Conservation (phyloP, 1,140 invertebrate genomes). For the Dryas iulia region DNA sequence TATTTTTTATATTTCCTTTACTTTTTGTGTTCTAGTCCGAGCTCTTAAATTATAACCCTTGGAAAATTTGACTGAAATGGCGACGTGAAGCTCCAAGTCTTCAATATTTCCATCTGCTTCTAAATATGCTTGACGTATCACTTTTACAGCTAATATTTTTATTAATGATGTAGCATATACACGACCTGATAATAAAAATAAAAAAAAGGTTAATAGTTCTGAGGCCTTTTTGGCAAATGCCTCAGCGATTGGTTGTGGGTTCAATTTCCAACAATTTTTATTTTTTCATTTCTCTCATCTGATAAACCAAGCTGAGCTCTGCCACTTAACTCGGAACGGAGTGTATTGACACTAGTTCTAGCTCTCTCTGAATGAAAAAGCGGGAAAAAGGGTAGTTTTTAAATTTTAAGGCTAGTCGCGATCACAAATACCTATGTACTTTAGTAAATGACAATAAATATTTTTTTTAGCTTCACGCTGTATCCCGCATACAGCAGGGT, state of each 20-base stretch:
- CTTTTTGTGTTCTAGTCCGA: neutral
- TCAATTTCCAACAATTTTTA: neutral
- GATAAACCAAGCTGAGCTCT: neutral
- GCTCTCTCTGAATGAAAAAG: too few relatives aligned
- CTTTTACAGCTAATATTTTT: constrained; percentile 48
- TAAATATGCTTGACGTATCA: constrained; percentile 41
- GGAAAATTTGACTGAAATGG: constrained; percentile 52
- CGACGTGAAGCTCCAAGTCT: constrained; percentile 48
- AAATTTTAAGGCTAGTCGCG: too few relatives aligned
- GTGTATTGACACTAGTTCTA: neutral
- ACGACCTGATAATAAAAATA: constrained; percentile 44
- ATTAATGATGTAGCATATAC: constrained; percentile 54
- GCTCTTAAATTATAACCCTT: constrained; percentile 53
- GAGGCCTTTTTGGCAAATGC: neutral
- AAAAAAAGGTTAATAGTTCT: neutral
- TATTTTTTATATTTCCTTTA: too few relatives aligned
- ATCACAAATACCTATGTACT: too few relatives aligned
- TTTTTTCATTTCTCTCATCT: neutral
- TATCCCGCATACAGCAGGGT: too few relatives aligned
- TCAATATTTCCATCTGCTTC: constrained; percentile 46
- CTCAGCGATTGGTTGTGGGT: neutral
- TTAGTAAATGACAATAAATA: too few relatives aligned
- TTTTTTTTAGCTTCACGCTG: too few relatives aligned
- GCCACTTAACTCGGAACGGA: neutral
- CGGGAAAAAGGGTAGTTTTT: too few relatives aligned